These are phyloP conservation scores for sheep (Ovis aries) DNA, from an alignment of 2,113 vertebrate species.

Conservation along the genomic window DNA sequence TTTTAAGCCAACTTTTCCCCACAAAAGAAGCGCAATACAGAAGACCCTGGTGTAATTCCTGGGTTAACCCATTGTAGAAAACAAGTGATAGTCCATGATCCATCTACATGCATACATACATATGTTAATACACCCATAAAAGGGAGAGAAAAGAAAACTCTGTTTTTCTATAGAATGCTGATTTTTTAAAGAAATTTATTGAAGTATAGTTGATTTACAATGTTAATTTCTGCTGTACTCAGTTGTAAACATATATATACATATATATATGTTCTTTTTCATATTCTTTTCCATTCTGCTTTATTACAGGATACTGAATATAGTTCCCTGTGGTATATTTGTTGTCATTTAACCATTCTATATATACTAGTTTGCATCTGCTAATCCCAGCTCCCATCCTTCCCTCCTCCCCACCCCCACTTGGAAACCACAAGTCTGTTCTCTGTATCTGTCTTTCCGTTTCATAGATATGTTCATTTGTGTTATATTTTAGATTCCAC, in stretches of 20 bases:
- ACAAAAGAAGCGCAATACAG: background rate
- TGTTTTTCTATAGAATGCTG: background rate
- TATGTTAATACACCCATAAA: background rate
- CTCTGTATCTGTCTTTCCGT: background rate
- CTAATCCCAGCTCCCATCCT: background rate
- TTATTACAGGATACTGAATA: background rate
- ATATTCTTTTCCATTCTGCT: background rate
- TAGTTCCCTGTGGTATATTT: background rate
- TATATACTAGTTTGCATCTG: background rate
- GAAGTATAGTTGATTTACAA: background rate
- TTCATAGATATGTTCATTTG: background rate
- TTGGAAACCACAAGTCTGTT: background rate
- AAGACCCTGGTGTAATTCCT: background rate
- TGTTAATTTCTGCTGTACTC: background rate
- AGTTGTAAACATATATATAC: background rate
- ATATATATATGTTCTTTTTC: background rate
- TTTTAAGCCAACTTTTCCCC: background rate
- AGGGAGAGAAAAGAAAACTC: background rate
- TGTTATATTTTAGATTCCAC: background rate
- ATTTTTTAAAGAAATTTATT: accelerated
- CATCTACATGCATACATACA: background rate
- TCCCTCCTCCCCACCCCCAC: background rate
- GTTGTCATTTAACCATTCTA: background rate
- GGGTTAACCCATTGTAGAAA: background rate
- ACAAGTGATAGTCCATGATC: background rate